Evolutionary conservation across 2,113 vertebrate species (phyloP).

Genomic region (Syngnathus floridae): DNA sequence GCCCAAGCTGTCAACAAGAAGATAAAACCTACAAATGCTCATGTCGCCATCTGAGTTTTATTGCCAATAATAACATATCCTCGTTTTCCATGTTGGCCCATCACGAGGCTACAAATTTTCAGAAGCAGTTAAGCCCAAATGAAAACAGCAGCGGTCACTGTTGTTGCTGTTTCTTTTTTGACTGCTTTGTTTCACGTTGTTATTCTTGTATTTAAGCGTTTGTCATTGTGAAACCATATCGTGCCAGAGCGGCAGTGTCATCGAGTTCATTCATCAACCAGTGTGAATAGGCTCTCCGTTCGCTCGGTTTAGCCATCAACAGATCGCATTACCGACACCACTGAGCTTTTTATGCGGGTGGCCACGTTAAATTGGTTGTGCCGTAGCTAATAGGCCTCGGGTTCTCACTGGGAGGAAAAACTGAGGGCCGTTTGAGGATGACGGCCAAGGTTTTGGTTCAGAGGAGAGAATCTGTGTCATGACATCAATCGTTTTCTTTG

Average conservation of each 20-base stretch:
- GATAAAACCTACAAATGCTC: constrained; percentile 3
- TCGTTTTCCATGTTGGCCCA: background rate
- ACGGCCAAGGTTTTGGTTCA: constrained; percentile 11
- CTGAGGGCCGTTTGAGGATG: constrained; percentile 12
- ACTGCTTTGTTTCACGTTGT: background rate
- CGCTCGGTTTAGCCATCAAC: constrained; percentile 51
- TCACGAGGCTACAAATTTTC: background rate
- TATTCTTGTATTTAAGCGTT: background rate
- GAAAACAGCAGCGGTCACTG: background rate
- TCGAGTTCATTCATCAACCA: constrained; percentile 35
- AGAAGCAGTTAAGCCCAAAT: background rate
- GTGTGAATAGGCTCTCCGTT: constrained; percentile 41
- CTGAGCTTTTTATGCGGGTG: constrained; percentile 46
- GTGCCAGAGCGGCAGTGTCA: constrained; percentile 29
- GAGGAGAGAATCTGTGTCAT: constrained; percentile 27
- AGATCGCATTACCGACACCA: constrained; percentile 55
- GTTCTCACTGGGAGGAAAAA: constrained; percentile 31
- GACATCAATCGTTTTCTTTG: constrained; percentile 32
- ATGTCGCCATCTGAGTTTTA: background rate
- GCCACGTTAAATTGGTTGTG: constrained; percentile 53
- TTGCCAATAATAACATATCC: background rate
- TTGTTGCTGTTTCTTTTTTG: background rate
- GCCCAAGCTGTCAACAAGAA: background rate
- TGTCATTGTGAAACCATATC: constrained; percentile 1
- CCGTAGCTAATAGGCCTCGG: constrained; percentile 42